Base-by-base conservation (phyloP, 1,140 invertebrate species). In the Macrobrachium rosenbergii region DNA sequence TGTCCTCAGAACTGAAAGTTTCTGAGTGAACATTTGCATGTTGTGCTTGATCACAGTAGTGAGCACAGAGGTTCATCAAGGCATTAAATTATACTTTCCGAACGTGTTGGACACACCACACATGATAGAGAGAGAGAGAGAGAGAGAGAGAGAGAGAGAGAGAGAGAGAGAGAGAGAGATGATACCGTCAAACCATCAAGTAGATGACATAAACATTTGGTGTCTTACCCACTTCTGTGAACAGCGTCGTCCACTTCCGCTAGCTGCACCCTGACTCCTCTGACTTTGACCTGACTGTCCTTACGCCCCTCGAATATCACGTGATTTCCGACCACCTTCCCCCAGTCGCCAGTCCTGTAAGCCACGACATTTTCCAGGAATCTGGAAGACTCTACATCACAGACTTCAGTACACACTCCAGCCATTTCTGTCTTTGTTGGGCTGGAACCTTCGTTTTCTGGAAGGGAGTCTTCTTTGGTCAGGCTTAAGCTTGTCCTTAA, bases 261-360 rank as follows among this genome's bases (percentile, higher is more conserved):
- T 16, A 88, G 80, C 21, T 77, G 59, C 2, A 88, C 86, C 58
- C 86, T 59, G 12, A 88, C 81, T 37, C 86, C 86, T 5, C 80
- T 62, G 60, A 88, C 81, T 52, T 88, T 88, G 19, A 88, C 81
- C 73, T 88, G 86, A 12, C 73, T 43, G 17, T 88, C 80, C 10
- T 63, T 16, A 7, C 86, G 79, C 12, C 86, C 86, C 73, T 88
- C 86, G 11, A 88, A 75, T 62, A 82, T 73, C 80, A 88, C 58
- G 72, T 82, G 73, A 12, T 79, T 80, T 19, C 73, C 45, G 14
- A 52, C 73, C 62, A 88, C 75, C 45, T 76, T 63, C 16, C 86
- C 86, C n/a, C 75, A 21, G 73, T 88, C 86, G 8, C 86, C 86
- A n/a, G 86, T 82, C 37, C 72, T 72, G 80, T 88, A 88, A n/a